Base-by-base conservation (phyloP, 2,888 invertebrate species). In the Idaea biselata region DNA sequence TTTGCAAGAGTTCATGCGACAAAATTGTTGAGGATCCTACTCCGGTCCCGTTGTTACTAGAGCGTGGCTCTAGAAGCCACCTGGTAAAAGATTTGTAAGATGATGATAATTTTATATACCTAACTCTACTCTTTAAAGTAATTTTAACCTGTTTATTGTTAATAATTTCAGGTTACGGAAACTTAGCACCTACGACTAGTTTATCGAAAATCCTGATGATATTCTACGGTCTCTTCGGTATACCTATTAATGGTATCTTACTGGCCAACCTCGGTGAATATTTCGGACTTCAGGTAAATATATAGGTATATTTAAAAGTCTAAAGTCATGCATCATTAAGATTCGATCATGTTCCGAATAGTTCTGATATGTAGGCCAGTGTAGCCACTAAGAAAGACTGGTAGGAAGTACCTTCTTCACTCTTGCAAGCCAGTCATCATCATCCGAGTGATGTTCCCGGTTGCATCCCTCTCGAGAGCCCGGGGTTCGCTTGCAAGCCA, bases 201-300 rank as follows among this genome's bases (percentile, higher is more conserved):
- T 89, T 96, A 55, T 96, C 97, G 8, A 94, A 97, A 71, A 95
- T 97, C 69, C 94, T 98, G 70, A 97, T 97, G 95, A 97, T 98
- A 74, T 94, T 96, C 73, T 98, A 98, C 82, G 97, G 96, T 1
- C 88, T 98, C 55, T 94, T 98, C 70, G 98, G 98, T 25, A 96
- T 97, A 70, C 97, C 97, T 0, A 95, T 97, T 87, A 97, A 97
- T 77, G 97, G 96, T 88, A 95, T 96, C 71, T 88, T 96, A 16
- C 95, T 97, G 66, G 95, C 96, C 8, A 95, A 95, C 11, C 92
- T 98, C 18, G 98, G 97, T 61, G 97, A 97, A 80, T 97, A 96
- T 85, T 98, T 98, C 78, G 96, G 96, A 62, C 93, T 94, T 73
- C 95, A 95, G 91, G 97, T 97, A 89, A 93, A 90, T 82, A 18